Percentiles rank a stretch among this genome's conserved stretches.
phyloP scores from a whole-genome alignment of 1,140 invertebrate genomes.

The Eufriesea mexicana region DNA sequence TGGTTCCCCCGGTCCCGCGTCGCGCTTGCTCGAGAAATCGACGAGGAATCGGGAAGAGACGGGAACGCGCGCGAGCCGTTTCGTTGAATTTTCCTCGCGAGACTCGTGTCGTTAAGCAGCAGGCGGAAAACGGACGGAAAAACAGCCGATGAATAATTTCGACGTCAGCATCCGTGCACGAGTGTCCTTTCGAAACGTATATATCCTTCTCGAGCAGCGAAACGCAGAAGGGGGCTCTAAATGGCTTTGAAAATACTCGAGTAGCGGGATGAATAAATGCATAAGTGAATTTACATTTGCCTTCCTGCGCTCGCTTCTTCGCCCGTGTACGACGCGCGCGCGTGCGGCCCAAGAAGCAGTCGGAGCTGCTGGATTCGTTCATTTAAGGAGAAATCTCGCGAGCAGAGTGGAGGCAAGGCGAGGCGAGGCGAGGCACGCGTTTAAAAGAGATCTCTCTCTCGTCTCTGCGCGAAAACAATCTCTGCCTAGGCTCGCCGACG shows the following conservation, averaged over 20 bases:
- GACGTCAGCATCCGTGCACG: slow-evolving; percentile 1
- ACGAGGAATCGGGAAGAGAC: neutral
- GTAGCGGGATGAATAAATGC: slow-evolving; percentile 64
- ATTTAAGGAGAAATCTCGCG: slow-evolving; percentile 10
- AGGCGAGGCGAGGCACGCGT: neutral
- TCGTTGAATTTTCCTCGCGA: neutral
- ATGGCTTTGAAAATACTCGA: slow-evolving; percentile 56
- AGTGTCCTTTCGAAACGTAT: slow-evolving; percentile 8
- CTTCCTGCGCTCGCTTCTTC: neutral
- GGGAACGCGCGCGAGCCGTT: neutral
- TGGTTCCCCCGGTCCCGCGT: too few species aligned
- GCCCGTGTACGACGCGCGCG: neutral
- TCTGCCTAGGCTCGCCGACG: neutral
- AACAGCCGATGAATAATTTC: slow-evolving; percentile 64
- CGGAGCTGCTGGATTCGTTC: neutral
- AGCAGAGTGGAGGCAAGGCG: too few species aligned
- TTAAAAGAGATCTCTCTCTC: neutral
- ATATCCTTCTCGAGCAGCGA: slow-evolving; percentile 22
- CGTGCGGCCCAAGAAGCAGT: neutral
- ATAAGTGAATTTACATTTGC: slow-evolving; percentile 64
- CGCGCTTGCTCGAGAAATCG: too few species aligned
- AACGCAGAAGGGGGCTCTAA: slow-evolving; percentile 31
- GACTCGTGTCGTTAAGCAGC: neutral
- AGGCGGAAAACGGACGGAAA: slow-evolving; percentile 11
- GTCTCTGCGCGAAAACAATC: neutral